Evolutionary conservation across 2,888 invertebrate species (phyloP).

Genomic region (Acanthopleura granulata): DNA sequence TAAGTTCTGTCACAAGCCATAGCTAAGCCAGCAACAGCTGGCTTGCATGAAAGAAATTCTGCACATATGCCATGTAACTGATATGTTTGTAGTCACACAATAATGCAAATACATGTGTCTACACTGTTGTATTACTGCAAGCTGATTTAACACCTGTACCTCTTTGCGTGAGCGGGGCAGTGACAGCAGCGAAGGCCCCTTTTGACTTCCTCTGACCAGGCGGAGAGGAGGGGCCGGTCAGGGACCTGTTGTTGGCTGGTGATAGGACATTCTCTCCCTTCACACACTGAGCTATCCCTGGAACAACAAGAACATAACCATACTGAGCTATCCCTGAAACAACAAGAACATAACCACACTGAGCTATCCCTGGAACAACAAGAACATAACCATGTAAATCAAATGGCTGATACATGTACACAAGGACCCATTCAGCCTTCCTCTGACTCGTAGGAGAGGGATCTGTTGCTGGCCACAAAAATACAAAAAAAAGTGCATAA

Average conservation of each 20-base stretch:
- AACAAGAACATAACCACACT: background rate
- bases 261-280: conserved; percentile 47
- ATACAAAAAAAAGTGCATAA: too few species aligned
- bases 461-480: too few species aligned
- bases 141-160: conserved; percentile 20
- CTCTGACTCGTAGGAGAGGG: too few species aligned
- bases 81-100: too few species aligned
- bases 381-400: background rate
- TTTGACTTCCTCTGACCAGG: conserved; percentile 54
- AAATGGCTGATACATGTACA: too few species aligned
- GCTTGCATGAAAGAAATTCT: too few species aligned
- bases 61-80: too few species aligned
- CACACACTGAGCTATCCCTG: conserved; percentile 51
- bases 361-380: conserved; percentile 37
- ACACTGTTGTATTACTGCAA: too few species aligned
- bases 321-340: conserved; percentile 40
- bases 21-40: too few species aligned
- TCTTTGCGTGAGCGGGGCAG: conserved; percentile 39
- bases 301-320: conserved; percentile 2
- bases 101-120: too few species aligned
- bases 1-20: too few species aligned
- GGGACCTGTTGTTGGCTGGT: conserved; percentile 31
- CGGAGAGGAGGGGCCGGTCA: conserved; percentile 52
- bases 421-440: too few species aligned
- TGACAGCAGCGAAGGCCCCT: conserved; percentile 30